Percentiles rank a stretch among this genome's conserved stretches.
phyloP scores from a whole-genome alignment of 2,888 invertebrate species.

The Liopterus haemorrhoidalis region DNA sequence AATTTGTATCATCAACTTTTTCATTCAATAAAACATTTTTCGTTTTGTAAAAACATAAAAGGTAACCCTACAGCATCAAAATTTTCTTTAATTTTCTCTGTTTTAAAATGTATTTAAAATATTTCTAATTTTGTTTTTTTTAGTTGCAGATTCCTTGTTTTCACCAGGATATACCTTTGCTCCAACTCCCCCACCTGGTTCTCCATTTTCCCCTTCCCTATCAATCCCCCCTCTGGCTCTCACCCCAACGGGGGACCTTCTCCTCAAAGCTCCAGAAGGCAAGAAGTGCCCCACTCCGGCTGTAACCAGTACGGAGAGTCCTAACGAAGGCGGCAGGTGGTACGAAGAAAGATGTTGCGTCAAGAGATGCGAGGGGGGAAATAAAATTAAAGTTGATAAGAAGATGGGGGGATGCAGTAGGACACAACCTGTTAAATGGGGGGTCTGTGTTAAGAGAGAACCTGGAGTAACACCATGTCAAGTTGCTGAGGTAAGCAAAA shows the following conservation, averaged over 20 bases:
- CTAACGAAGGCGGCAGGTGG: conserved; percentile 41
- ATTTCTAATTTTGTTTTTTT: conserved; percentile 27
- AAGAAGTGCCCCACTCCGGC: too few relatives aligned
- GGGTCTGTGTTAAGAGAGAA: conserved; percentile 60
- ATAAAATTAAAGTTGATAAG: conserved; percentile 9
- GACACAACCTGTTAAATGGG: conserved; percentile 64
- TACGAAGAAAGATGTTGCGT: conserved; percentile 26
- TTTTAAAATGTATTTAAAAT: background rate
- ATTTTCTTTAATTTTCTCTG: background rate
- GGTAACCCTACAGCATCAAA: background rate
- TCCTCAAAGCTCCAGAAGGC: too few relatives aligned
- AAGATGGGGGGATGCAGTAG: conserved; percentile 55
- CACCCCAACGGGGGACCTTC: conserved; percentile 47
- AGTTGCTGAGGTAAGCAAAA: conserved; percentile 58
- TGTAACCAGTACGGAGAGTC: conserved; percentile 48
- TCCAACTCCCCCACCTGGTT: conserved; percentile 59
- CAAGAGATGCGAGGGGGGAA: conserved; percentile 7
- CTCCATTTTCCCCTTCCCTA: conserved; percentile 62
- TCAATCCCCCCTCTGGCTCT: conserved; percentile 62
- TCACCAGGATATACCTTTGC: conserved; percentile 57
- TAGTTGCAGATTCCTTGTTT: conserved; percentile 64
- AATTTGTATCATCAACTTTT: too few relatives aligned
- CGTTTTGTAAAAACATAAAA: too few relatives aligned
- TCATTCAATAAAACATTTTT: too few relatives aligned
- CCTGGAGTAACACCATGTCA: conserved; percentile 54